Base-by-base conservation (phyloP, 1,140 invertebrate species). In the Probaryconus sp. region DNA sequence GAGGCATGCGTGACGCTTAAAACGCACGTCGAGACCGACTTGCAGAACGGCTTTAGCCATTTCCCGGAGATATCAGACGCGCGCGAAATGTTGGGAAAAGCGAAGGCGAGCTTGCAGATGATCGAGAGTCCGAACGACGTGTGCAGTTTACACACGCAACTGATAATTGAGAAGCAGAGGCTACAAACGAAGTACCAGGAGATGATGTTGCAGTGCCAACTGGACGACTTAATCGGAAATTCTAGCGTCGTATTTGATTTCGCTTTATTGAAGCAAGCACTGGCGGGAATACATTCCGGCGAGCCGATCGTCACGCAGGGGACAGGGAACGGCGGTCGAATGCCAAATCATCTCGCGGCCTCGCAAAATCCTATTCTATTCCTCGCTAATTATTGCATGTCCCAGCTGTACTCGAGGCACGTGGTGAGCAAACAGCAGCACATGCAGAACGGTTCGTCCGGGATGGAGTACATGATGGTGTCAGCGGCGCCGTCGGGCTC, bases 301-400 rank as follows among this genome's bases (percentile, higher is more conserved):
- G 89, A 91, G 65, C 77, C 83, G 26, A 79, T 84, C n/a, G 76
- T 89, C 1, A 35, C 81, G 18, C 74, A 86, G 74, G 64, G 82
- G 3, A 72, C 85, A 1, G 85, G 87, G 3, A 88, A 87, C 61
- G 88, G 87, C 1, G 83, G 88, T 16, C 79, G 87, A 5, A 35
- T 88, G 38, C 77, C 85, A 1, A 86, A 85, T 37, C 84, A 87
- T 20, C 13, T 82, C 16, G 79, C 83, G 9, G 82, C 80, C 10
- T 79, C 79, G 68, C 90, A 90, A 63, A 91, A 91, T 72, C 92
- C 92, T 1, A 90, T 94, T 30, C 83, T 93, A 20, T 92, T 94
- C 77, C 88, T 94, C 16, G 92, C 92, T 2, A 93, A 93, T 73
- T 93, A 92, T 70, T 94, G 91, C 80, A 92, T 91, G 89, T 91